Base-by-base conservation (phyloP, 2,888 invertebrate species). In the Nemoura dubitans region DNA sequence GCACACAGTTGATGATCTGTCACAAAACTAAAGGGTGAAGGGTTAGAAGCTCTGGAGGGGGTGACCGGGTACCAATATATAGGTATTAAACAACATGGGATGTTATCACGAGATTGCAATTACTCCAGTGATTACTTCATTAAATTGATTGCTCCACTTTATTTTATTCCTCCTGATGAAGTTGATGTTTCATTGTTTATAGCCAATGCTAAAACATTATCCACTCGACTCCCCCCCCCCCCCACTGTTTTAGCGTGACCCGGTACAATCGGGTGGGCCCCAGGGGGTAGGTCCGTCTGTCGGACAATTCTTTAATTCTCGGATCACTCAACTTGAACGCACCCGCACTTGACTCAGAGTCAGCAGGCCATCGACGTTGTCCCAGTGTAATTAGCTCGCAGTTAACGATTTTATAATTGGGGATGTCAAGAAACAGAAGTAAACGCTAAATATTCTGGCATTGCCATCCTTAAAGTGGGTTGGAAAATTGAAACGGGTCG, bases 91-190 rank as follows among this genome's bases (percentile, higher is more conserved):
- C 83, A 84, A 84, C 85, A 87, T 87, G 21, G 87, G 77, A 85
- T 87, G 87, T 87, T 87, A 85, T 87, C 87, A 87, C 85, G 87
- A 85, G 86, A 84, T 76, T 43, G 83, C 87, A 85, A 87, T 87
- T 87, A 87, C 87, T 76, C n/a, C 80, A 80, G 84, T 86, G 87
- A 88, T 86, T 88, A 87, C 87, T 86, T 83, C 87, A 84, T 87
- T 87, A 87, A 88, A 88, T 86, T 88, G 87, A 88, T 88, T 85
- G 87, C 87, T 83, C 42, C 86, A 29, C 86, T 86, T 85, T 87
- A 85, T 42, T 82, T 86, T 83, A 28, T 78, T 82, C 59, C 59
- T 86, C 84, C 28, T 86, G 87, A 86, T 87, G 87, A 87, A 77
- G 29, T 77, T 42, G 21, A 83, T 30, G 42, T 81, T 16, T 25